Evolutionary conservation across 2,888 invertebrate genomes (phyloP).

Genomic region (Apamea crenata): DNA sequence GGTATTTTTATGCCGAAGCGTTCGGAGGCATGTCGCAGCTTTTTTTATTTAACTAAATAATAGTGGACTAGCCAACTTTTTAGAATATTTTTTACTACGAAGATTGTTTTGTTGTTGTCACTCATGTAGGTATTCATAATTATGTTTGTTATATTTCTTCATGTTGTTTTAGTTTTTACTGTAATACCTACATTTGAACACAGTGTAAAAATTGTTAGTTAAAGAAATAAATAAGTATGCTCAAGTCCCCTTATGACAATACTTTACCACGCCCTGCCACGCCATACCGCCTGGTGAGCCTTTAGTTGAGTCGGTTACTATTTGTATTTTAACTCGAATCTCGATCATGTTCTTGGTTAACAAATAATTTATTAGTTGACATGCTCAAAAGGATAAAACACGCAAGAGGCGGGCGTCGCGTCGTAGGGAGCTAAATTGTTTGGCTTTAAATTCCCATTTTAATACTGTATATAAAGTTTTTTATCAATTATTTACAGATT

Average conservation of each 20-base stretch:
- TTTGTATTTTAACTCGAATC: neutral
- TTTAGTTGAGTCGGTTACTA: neutral
- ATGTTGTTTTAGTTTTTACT: no score
- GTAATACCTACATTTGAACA: no score
- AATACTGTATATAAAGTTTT: no score
- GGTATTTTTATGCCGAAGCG: no score
- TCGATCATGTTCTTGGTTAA: neutral
- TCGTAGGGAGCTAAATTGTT: neutral
- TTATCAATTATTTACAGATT: neutral
- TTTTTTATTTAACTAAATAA: no score
- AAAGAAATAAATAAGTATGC: neutral
- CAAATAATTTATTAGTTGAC: slow-evolving; percentile 26
- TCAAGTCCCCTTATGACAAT: neutral
- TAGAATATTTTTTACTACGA: no score
- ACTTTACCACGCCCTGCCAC: neutral
- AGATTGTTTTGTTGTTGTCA: no score
- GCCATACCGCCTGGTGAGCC: no score
- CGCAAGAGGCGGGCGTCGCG: slow-evolving; percentile 16
- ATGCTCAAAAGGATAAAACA: slow-evolving; percentile 13
- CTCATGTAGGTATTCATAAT: no score
- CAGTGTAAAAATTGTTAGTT: no score
- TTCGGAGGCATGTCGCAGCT: neutral
- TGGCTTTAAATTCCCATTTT: neutral
- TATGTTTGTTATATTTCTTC: no score
- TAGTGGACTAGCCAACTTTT: no score